phyloP scores from a whole-genome alignment of 1,140 invertebrate genomes.

The Dreissena polymorpha region DNA sequence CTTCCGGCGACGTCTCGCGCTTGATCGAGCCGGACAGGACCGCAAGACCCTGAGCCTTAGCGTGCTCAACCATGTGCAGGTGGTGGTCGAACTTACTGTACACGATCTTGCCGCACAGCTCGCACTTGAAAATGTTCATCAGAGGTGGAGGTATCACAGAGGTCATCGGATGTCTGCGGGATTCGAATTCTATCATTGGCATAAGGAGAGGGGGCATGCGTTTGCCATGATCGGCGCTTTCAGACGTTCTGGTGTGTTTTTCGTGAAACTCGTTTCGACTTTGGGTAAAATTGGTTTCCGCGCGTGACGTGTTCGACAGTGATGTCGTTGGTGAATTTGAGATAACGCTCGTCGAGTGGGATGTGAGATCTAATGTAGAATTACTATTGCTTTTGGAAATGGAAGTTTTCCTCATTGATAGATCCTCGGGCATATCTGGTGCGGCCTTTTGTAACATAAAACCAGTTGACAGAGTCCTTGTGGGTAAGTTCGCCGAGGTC shows the following conservation, averaged over 20 bases:
- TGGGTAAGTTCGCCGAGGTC: background rate
- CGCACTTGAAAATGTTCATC: slow-evolving; percentile 40
- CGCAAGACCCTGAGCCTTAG: slow-evolving; percentile 21
- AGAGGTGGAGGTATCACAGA: slow-evolving; percentile 4
- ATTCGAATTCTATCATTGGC: too few relatives aligned
- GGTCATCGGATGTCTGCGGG: background rate
- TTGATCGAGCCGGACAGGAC: background rate
- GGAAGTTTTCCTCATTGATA: slow-evolving; percentile 25
- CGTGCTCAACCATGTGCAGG: slow-evolving; percentile 45
- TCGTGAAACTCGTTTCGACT: too few relatives aligned
- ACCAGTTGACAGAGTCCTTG: background rate
- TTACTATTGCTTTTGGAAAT: too few relatives aligned
- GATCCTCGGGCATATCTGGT: slow-evolving; percentile 19
- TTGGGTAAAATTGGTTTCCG: too few relatives aligned
- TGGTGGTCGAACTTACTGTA: slow-evolving; percentile 41
- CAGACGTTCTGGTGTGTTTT: too few relatives aligned
- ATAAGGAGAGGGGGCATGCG: too few relatives aligned
- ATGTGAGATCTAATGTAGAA: too few relatives aligned
- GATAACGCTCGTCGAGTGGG: too few relatives aligned
- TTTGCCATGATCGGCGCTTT: too few relatives aligned
- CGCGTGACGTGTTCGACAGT: too few relatives aligned
- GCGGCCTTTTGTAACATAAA: background rate
- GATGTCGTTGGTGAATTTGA: too few relatives aligned
- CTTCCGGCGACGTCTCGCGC: slow-evolving; percentile 2
- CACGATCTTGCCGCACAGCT: slow-evolving; percentile 26